A percentile compares a stretch with the other conserved stretches of the same genome.
These are phyloP conservation scores for Unio pictorum DNA, from an alignment of 2,888 invertebrate genomes.

Conservation along the genomic window DNA sequence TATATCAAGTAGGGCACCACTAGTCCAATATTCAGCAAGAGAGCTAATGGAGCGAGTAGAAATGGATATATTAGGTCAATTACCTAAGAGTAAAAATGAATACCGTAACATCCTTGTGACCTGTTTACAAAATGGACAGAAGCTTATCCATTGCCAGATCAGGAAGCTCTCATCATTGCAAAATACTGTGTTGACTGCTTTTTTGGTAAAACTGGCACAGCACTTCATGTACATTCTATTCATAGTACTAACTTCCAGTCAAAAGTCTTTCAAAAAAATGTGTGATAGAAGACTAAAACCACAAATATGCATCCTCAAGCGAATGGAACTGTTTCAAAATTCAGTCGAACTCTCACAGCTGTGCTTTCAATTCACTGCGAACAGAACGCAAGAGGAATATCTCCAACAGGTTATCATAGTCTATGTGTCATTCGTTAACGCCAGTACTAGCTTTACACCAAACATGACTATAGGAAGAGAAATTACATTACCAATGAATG, in stretches of 20 bases:
- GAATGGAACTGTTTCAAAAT: slow-evolving; percentile 51
- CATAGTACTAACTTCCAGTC: slow-evolving; percentile 23
- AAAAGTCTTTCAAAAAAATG: slow-evolving; percentile 18
- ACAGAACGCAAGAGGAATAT: slow-evolving; percentile 34
- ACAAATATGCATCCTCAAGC: slow-evolving; percentile 15
- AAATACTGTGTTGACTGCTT: slow-evolving; percentile 7
- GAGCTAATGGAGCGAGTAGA: slow-evolving; percentile 33
- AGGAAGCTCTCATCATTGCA: slow-evolving; percentile 18
- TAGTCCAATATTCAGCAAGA: slow-evolving; percentile 10
- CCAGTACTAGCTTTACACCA: slow-evolving; percentile 33
- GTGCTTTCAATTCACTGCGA: slow-evolving; percentile 43
- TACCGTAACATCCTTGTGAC: slow-evolving; percentile 28
- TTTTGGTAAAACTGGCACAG: slow-evolving; percentile 15
- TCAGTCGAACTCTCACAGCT: slow-evolving; percentile 37
- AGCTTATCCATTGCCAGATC: slow-evolving; percentile 15
- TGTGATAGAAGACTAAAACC: slow-evolving; percentile 25
- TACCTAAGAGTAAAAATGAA: slow-evolving; percentile 11
- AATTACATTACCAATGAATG: slow-evolving; percentile 26
- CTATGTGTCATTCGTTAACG: slow-evolving; percentile 34
- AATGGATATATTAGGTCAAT: slow-evolving; percentile 27
- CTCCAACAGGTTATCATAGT: slow-evolving; percentile 39
- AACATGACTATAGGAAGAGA: slow-evolving; percentile 28
- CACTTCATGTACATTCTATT: slow-evolving; percentile 29
- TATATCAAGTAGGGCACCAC: slow-evolving; percentile 6
- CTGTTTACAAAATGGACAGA: too few species aligned